These are phyloP conservation scores for Prosapia bicincta DNA, from an alignment of 2,888 invertebrate species.

Conservation along the genomic window DNA sequence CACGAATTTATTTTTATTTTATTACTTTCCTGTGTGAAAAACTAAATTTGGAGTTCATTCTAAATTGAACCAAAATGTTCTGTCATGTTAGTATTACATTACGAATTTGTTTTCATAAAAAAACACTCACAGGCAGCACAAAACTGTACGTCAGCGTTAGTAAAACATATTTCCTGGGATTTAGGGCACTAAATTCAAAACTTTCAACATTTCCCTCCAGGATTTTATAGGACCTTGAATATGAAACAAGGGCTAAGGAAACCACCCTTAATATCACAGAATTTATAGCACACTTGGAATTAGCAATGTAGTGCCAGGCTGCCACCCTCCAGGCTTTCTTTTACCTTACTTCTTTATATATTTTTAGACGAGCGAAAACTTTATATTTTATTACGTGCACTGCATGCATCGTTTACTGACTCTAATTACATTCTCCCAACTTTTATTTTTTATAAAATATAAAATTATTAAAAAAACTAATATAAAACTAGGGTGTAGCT, in stretches of 20 bases:
- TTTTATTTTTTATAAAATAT: too few relatives aligned
- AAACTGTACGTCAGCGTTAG: neutral
- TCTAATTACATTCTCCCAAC: too few relatives aligned
- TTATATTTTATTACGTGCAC: neutral
- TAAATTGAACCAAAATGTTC: too few relatives aligned
- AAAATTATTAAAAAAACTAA: too few relatives aligned
- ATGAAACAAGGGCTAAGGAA: neutral
- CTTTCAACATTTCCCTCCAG: neutral
- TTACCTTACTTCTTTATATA: too few relatives aligned
- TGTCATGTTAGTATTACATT: neutral
- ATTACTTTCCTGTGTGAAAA: too few relatives aligned
- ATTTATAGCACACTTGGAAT: neutral
- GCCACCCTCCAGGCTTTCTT: neutral
- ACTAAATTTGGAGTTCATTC: too few relatives aligned
- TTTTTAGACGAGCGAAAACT: neutral
- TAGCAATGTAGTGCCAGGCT: neutral
- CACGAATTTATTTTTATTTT: too few relatives aligned
- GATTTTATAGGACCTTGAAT: neutral
- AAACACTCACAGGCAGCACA: neutral
- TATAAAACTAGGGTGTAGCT: too few relatives aligned
- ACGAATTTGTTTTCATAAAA: neutral
- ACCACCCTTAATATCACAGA: neutral
- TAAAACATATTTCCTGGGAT: neutral
- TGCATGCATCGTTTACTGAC: too few relatives aligned
- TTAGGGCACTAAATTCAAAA: neutral